Conservation (phyloP, 1,140 invertebrate genomes). For the Battus philenor region DNA sequence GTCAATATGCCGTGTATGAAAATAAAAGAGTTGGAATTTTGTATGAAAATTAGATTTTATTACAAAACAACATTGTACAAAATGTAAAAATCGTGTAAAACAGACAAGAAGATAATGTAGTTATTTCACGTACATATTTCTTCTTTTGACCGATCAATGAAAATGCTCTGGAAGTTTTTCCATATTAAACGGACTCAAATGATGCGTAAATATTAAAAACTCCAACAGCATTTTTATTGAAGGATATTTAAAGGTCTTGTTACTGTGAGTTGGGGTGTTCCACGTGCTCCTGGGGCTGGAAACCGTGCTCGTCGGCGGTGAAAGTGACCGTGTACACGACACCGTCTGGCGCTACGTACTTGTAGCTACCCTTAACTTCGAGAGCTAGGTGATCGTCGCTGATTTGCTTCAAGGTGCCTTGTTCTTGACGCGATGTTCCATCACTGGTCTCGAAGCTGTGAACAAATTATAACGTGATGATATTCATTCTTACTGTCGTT, state of each 20-base stretch:
- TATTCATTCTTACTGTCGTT: background rate
- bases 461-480: background rate
- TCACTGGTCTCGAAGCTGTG: constrained; percentile 61
- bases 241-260: background rate
- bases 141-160: background rate
- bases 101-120: constrained; percentile 1
- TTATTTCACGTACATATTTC: background rate
- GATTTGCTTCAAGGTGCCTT: constrained; percentile 54
- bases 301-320: constrained; percentile 77
- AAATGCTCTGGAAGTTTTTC: background rate
- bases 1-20: too few relatives aligned
- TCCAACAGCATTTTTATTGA: constrained; percentile 3
- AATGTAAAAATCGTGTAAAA: constrained; percentile 34
- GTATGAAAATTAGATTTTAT: too few relatives aligned
- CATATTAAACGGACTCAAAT: background rate
- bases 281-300: constrained; percentile 59
- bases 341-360: constrained; percentile 76
- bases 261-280: constrained; percentile 44
- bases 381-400: constrained; percentile 53
- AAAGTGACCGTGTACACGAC: constrained; percentile 77
- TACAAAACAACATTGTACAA: constrained; percentile 26
- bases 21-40: too few relatives aligned
- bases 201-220: background rate
- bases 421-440: constrained; percentile 59
- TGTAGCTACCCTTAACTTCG: constrained; percentile 74